These are phyloP conservation scores for Centrocercus urophasianus DNA, from an alignment of 2,113 vertebrate genomes.

Conservation along the genomic window DNA sequence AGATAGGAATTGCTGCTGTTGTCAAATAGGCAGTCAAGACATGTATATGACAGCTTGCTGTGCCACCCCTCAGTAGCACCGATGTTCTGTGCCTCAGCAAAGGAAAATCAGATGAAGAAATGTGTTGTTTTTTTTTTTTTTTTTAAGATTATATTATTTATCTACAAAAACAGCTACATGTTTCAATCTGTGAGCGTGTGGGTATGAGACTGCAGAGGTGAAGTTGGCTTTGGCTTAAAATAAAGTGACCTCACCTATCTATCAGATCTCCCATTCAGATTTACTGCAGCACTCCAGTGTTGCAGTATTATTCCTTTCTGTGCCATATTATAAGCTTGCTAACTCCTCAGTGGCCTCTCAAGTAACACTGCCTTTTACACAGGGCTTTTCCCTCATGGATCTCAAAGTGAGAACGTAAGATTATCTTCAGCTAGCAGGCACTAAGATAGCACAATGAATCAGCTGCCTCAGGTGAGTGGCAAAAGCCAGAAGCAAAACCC, in stretches of 20 bases:
- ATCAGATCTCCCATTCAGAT: background rate
- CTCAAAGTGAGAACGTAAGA: background rate
- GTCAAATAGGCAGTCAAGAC: background rate
- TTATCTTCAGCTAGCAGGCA: background rate
- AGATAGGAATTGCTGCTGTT: background rate
- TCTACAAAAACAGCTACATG: background rate
- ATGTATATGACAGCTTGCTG: too few species aligned
- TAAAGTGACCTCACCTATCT: background rate
- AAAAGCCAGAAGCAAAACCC: background rate
- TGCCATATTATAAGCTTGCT: background rate
- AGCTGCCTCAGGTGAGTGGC: background rate
- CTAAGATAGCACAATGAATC: background rate
- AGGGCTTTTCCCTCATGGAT: background rate
- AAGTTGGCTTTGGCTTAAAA: background rate
- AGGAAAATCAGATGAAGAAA: background rate
- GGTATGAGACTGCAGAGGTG: background rate
- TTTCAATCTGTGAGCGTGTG: background rate
- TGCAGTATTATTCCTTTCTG: background rate
- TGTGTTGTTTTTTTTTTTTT: background rate
- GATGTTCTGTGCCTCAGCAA: background rate
- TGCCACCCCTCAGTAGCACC: background rate
- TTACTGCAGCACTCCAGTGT: background rate
- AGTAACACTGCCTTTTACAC: background rate
- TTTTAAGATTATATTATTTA: background rate
- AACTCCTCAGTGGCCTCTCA: background rate